Percentiles rank a stretch among this genome's conserved stretches.
Evolutionary conservation across 2,113 vertebrate genomes (phyloP).

Genomic region (Ovis aries): ARS-UI_Ramb_v3.0 NC_056063.1:63827001-63827500

Average conservation of each 20-base stretch:
- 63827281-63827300: not conserved
- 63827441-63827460: not conserved
- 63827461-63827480: not conserved
- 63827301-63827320: not conserved
- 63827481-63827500: not conserved
- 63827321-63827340: not conserved
- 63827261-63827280: not conserved
- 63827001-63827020: not conserved
- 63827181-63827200: not conserved
- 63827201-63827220: not conserved
- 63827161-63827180: not conserved
- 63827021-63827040: not conserved
- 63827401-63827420: not conserved
- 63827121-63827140: not conserved
- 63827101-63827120: not conserved
- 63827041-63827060: not conserved
- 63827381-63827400: not conserved
- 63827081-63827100: not conserved
- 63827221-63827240: conserved; percentile 21
- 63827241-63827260: not conserved
- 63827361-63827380: not conserved
- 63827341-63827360: not conserved
- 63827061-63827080: not conserved
- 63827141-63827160: not conserved
- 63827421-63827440: not conserved